Evolutionary conservation across 1,140 invertebrate genomes (phyloP).

Genomic region (Pygmarrhopalites habei): DNA sequence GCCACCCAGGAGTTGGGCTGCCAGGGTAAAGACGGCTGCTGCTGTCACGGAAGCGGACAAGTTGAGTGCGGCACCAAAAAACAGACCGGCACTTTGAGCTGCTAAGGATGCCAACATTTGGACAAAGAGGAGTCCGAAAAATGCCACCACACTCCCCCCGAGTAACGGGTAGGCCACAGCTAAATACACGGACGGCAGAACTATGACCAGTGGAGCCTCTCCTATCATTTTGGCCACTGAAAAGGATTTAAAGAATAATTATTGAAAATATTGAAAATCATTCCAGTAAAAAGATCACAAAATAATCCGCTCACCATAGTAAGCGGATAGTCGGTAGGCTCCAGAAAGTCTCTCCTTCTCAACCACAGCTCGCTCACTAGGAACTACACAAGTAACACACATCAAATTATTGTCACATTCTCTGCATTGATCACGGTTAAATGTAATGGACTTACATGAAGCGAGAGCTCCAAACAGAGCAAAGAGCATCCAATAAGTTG

Average conservation of each 20-base stretch:
- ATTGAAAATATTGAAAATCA: too few relatives aligned
- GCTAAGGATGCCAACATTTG: constrained; percentile 69
- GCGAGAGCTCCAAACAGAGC: constrained; percentile 71
- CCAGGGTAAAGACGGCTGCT: constrained; percentile 69
- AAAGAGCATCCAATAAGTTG: constrained; percentile 80
- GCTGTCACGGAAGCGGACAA: constrained; percentile 68
- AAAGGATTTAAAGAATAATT: too few relatives aligned
- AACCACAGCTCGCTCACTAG: constrained; percentile 70
- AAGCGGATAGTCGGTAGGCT: constrained; percentile 73
- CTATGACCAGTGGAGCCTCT: constrained; percentile 58
- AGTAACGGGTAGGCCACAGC: constrained; percentile 72
- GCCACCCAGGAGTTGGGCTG: constrained; percentile 74
- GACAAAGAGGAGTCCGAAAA: constrained; percentile 64
- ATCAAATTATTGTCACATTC: too few relatives aligned
- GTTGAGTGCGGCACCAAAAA: constrained; percentile 73
- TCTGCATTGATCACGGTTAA: too few relatives aligned
- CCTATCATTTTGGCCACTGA: constrained; percentile 78
- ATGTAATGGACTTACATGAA: constrained; percentile 54
- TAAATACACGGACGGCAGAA: constrained; percentile 70
- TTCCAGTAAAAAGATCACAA: too few relatives aligned
- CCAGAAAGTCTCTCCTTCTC: constrained; percentile 74
- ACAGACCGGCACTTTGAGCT: constrained; percentile 73
- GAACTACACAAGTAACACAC: constrained; percentile 60
- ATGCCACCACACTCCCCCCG: constrained; percentile 53
- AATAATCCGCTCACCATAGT: too few relatives aligned